Evolutionary conservation across 1,140 invertebrate species (phyloP).

Genomic region (Polypedilum pembai): DNA sequence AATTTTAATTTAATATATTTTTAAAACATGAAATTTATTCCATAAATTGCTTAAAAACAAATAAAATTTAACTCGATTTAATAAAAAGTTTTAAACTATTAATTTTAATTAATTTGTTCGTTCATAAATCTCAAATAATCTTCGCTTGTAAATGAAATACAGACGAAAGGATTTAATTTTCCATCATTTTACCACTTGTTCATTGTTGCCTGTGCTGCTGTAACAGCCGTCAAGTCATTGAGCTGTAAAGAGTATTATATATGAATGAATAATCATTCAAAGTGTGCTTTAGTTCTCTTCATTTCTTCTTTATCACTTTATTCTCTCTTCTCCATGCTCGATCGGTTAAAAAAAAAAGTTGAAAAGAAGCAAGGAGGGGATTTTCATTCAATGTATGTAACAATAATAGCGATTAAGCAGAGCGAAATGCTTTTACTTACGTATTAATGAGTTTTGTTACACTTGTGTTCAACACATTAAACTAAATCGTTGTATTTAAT

Average conservation of each 20-base stretch:
- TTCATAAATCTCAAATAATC: no score
- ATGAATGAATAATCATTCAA: conserved; percentile 19
- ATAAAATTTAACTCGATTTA: no score
- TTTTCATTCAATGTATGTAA: background rate
- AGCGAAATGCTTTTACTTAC: background rate
- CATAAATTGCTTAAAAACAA: no score
- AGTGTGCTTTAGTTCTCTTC: background rate
- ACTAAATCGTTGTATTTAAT: background rate
- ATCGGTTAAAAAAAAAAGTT: background rate
- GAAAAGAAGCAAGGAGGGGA: no score
- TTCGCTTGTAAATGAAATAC: background rate
- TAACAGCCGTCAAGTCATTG: background rate
- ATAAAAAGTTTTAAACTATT: no score
- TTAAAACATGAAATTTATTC: no score
- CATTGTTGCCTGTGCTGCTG: background rate
- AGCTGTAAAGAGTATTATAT: conserved; percentile 12
- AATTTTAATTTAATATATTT: no score
- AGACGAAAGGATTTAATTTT: background rate
- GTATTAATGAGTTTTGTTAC: background rate
- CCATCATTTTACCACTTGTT: background rate
- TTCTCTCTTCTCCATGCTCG: background rate
- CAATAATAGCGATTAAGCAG: no score
- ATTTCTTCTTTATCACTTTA: background rate
- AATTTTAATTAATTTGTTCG: no score
- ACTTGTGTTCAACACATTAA: conserved; percentile 13